A percentile compares a stretch with the other conserved stretches of the same genome.
These are phyloP conservation scores for Drosophila littoralis DNA, from an alignment of 1,140 invertebrate genomes.

Conservation along the genomic window DNA sequence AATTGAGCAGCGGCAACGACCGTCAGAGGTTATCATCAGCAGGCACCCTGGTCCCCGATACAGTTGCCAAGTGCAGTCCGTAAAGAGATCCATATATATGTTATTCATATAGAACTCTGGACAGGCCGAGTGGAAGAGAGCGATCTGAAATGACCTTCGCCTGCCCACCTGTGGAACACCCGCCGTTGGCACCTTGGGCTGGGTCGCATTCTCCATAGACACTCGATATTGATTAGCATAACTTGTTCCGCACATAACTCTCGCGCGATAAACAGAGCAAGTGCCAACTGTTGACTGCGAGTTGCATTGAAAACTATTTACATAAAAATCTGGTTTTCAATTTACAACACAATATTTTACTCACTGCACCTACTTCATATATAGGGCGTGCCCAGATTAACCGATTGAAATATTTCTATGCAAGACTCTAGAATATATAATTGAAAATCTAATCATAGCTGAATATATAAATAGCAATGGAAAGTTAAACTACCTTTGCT, in stretches of 20 bases:
- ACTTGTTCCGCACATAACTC: slow-evolving; percentile 48
- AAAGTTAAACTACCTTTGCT: slow-evolving; percentile 11
- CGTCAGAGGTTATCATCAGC: slow-evolving; percentile 42
- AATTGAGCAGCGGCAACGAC: slow-evolving; percentile 28
- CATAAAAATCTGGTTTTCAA: slow-evolving; percentile 64
- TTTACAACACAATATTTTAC: background rate
- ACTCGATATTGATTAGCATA: slow-evolving; percentile 62
- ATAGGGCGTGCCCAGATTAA: slow-evolving; percentile 25
- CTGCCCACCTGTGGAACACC: slow-evolving; percentile 57
- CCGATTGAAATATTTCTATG: slow-evolving; percentile 29
- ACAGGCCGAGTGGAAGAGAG: background rate
- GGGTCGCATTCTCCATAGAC: slow-evolving; percentile 48
- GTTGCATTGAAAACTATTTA: slow-evolving; percentile 57
- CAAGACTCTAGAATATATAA: background rate
- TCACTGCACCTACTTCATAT: slow-evolving; percentile 12
- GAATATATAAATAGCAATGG: background rate
- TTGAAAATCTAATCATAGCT: background rate
- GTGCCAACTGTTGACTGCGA: slow-evolving; percentile 18
- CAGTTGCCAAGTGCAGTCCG: slow-evolving; percentile 39
- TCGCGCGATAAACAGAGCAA: slow-evolving; percentile 34
- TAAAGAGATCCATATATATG: slow-evolving; percentile 1
- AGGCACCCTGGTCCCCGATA: background rate
- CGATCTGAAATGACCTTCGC: slow-evolving; percentile 48
- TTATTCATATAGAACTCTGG: background rate
- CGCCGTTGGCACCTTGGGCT: slow-evolving; percentile 55